Percentiles rank a stretch among this genome's conserved stretches.
These are phyloP conservation scores for Cynopterus sphinx DNA, from an alignment of 2,797 vertebrate species.

Conservation along the genomic window DNA sequence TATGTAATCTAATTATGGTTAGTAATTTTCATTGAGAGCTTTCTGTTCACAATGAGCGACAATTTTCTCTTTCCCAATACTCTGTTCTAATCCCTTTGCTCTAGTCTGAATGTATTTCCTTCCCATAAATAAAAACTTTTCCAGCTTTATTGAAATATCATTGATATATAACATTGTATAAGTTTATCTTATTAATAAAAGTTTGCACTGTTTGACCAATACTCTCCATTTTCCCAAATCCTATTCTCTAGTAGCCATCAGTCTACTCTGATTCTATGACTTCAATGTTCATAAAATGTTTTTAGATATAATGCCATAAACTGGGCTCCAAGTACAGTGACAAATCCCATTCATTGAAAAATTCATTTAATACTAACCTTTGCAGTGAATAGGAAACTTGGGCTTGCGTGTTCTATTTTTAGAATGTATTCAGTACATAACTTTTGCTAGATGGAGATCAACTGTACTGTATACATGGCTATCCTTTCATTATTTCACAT, in stretches of 20 bases:
- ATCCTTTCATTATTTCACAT: neutral
- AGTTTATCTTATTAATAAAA: neutral
- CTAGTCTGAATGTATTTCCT: neutral
- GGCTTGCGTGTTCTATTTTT: neutral
- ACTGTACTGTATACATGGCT: neutral
- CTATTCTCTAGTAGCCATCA: neutral
- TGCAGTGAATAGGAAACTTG: neutral
- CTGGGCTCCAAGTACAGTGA: neutral
- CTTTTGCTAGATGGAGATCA: neutral
- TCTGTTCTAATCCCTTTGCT: neutral
- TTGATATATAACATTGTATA: neutral
- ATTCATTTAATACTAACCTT: neutral
- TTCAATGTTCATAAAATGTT: neutral
- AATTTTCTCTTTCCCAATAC: neutral
- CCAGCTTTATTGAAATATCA: neutral
- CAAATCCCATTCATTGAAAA: neutral
- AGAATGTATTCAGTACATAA: neutral
- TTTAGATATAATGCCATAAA: neutral
- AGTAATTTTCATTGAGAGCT: neutral
- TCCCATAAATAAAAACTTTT: neutral
- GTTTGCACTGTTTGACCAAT: neutral
- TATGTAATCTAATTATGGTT: neutral
- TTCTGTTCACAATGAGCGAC: accelerated
- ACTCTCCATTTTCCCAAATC: neutral
- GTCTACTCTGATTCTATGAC: neutral